Percentiles rank a stretch among this genome's conserved stretches.
These are phyloP conservation scores for Micropoecilia bifurca DNA, from an alignment of 2,797 vertebrate species.

Conservation along the genomic window DNA sequence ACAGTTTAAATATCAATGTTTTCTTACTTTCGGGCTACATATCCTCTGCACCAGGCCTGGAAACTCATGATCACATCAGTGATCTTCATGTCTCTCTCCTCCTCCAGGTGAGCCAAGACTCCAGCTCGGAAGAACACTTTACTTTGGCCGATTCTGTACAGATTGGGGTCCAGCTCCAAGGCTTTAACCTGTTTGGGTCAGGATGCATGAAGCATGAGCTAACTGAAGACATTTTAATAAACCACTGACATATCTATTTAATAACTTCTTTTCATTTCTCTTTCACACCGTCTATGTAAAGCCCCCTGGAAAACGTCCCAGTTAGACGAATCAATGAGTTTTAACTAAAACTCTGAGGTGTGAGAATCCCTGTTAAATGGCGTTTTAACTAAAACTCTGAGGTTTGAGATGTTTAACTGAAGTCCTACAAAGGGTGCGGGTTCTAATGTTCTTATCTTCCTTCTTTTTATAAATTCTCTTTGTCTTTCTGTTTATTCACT, in stretches of 20 bases:
- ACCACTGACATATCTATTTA: neutral
- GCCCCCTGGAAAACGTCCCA: too few species aligned
- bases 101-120: constrained; percentile 95
- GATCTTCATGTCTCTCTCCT: constrained; percentile 97
- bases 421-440: too few species aligned
- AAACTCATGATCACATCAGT: constrained; percentile 97
- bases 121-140: constrained; percentile 98
- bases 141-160: constrained; percentile 95
- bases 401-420: too few species aligned
- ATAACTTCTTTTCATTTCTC: too few species aligned
- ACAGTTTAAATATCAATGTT: neutral
- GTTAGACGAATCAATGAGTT: too few species aligned
- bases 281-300: too few species aligned
- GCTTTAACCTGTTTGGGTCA: constrained; percentile 87
- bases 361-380: too few species aligned
- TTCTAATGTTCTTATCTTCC: too few species aligned
- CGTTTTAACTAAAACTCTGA: too few species aligned
- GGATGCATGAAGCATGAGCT: neutral
- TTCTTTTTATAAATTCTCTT: too few species aligned
- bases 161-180: constrained; percentile 92
- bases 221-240: neutral
- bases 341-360: too few species aligned
- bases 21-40: constrained; percentile 93
- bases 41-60: constrained; percentile 96
- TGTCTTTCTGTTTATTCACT: too few species aligned